These are phyloP conservation scores for Cyprinella venusta DNA, from an alignment of 2,797 vertebrate genomes.

Conservation along the genomic window DNA sequence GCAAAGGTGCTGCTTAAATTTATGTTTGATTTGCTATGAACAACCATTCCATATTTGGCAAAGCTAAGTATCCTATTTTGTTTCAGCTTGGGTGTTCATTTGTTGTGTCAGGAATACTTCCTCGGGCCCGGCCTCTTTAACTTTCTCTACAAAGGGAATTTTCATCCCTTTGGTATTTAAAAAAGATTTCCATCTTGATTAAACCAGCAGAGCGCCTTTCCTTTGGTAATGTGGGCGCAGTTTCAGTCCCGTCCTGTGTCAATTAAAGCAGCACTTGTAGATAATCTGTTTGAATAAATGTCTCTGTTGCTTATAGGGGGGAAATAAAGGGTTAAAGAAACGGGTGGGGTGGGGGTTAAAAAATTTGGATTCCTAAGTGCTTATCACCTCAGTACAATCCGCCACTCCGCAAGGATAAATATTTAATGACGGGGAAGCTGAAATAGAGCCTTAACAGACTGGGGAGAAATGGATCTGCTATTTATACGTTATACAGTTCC, in stretches of 20 bases:
- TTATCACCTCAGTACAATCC: slow-evolving; percentile 76
- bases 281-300: slow-evolving; percentile 74
- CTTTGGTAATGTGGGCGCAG: slow-evolving; percentile 76
- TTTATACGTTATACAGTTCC: slow-evolving; percentile 73
- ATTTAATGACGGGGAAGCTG: slow-evolving; percentile 79
- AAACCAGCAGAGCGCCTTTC: slow-evolving; percentile 76
- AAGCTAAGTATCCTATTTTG: slow-evolving; percentile 39
- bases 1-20: slow-evolving; percentile 40
- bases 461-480: slow-evolving; percentile 78
- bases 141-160: slow-evolving; percentile 15
- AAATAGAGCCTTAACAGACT: slow-evolving; percentile 78
- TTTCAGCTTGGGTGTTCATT: slow-evolving; percentile 33
- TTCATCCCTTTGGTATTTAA: slow-evolving; percentile 60
- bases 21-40: slow-evolving; percentile 45
- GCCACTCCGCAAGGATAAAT: slow-evolving; percentile 76
- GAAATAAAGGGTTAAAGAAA: slow-evolving; percentile 37
- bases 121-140: slow-evolving; percentile 1
- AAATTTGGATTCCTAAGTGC: slow-evolving; percentile 75
- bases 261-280: slow-evolving; percentile 81
- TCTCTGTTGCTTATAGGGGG: slow-evolving; percentile 62
- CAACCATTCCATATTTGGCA: slow-evolving; percentile 50
- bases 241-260: slow-evolving; percentile 69
- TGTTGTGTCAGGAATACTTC: slow-evolving; percentile 19
- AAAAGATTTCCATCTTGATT: slow-evolving; percentile 77
- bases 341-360: slow-evolving; percentile 40